Conservation (phyloP, 1,140 invertebrate species). For the Ganaspis sp. region DNA sequence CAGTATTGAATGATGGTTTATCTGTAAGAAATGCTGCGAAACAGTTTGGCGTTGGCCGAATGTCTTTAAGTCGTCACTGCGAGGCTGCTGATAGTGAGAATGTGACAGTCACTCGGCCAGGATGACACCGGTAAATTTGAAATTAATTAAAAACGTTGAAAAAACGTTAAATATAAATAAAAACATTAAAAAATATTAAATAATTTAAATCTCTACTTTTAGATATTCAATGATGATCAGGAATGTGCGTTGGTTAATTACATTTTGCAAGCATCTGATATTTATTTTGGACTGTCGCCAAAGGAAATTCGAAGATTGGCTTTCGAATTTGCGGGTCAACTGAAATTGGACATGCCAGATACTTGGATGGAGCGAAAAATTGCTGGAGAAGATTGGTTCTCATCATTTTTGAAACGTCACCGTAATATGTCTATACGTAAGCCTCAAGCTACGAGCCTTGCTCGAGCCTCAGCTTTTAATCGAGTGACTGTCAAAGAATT, state of each 20-base stretch:
- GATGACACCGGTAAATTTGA: neutral
- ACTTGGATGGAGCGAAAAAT: constrained; percentile 60
- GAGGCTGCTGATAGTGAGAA: neutral
- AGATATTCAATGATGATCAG: constrained; percentile 26
- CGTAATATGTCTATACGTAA: constrained; percentile 52
- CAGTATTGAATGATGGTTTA: neutral
- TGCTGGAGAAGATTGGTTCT: constrained; percentile 46
- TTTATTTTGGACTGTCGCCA: constrained; percentile 55
- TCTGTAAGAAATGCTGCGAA: neutral
- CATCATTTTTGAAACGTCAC: constrained; percentile 42
- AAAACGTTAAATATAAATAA: neutral
- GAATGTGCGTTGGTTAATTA: constrained; percentile 46
- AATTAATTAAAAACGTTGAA: neutral
- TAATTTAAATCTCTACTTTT: neutral
- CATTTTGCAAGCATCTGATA: constrained; percentile 44
- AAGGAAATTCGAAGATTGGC: constrained; percentile 48
- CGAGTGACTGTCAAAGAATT: constrained; percentile 58
- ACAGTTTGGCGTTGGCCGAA: neutral
- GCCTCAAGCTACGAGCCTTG: constrained; percentile 59
- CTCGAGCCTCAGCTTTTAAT: constrained; percentile 58
- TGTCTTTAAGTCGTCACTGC: neutral
- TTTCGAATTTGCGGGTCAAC: constrained; percentile 54
- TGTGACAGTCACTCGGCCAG: neutral
- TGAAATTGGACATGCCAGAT: constrained; percentile 53
- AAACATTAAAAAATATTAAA: neutral